Evolutionary conservation across 2,797 vertebrate genomes (phyloP), one percentile per base, ranked within the genome.

Genomic region (Neomorphus geoffroyi): DNA sequence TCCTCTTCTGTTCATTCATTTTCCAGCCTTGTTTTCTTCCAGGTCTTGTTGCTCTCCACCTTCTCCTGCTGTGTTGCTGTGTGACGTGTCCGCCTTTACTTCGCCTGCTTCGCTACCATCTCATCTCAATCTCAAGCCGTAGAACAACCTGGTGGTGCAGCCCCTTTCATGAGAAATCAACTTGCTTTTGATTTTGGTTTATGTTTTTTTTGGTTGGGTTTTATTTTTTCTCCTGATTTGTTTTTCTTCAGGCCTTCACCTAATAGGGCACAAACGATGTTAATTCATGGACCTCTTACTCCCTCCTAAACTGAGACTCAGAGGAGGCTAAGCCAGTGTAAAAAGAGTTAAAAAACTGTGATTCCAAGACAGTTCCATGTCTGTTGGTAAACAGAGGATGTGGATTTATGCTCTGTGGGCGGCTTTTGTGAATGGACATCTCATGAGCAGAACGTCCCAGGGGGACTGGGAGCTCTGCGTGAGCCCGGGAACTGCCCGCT

Each of bases 81-180:
- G 98, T 98, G 98, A 98, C 98, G 97, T 98, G 96, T 96, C 97
- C 97, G 96, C 97, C 98, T 98, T 98, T 98, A 98, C 98, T 96
- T 97, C 98, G 98, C 98, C 99, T 98, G 99, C 99, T 99, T 99
- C 98, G 98, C 99, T 99, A 97, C 98, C 99, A 99, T 99, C 99
- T 98, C 98, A 98, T 98, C 98, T 99, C 98, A 98, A 97, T 98
- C 97, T 98, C 97, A 96, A 97, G 97, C 97, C 95, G 93, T 97
- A 98, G 98, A 97, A 98, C 96, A 98, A 96, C 97, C 96, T 95
- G 97, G 96, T 80, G 96, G 97, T 96, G 97, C 98, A 94, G 51
- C 97, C 97, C 96, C 94, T 97, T 97, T 97, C 97, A 97, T 97
- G 97, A 96, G 97, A 98, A 98, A 98, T 97, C 98, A 98, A 97